Conservation (phyloP, 2,888 invertebrate genomes). For the Choreutis nemorana region DNA sequence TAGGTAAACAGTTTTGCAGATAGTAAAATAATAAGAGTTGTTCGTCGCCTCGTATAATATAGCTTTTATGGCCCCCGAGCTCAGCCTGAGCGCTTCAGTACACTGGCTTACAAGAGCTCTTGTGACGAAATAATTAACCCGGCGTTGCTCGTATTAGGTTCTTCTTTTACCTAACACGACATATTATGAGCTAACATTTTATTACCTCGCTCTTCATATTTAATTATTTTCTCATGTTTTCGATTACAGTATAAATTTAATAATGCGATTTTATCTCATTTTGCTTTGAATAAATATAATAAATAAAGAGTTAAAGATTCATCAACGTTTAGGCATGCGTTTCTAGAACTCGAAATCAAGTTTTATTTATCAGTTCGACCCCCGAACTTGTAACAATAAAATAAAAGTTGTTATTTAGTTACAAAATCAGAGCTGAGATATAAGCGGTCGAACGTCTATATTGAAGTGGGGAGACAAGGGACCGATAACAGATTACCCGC, state of each 20-base stretch:
- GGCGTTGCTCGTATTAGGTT: constrained; percentile 48
- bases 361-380: too few species aligned
- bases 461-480: constrained; percentile 61
- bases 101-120: constrained; percentile 59
- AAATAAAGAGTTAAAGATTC: background rate
- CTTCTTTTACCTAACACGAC: constrained; percentile 30
- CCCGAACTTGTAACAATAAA: too few species aligned
- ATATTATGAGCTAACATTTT: constrained; percentile 32
- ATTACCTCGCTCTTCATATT: constrained; percentile 21
- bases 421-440: constrained; percentile 45
- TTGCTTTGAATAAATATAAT: background rate
- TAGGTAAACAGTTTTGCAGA: constrained; percentile 58
- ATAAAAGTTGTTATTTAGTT: too few species aligned
- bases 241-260: background rate
- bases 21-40: constrained; percentile 65
- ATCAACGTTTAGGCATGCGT: background rate
- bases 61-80: constrained; percentile 56
- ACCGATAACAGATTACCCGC: constrained; percentile 68
- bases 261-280: background rate
- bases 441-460: constrained; percentile 55
- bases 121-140: constrained; percentile 62
- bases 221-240: constrained; percentile 1
- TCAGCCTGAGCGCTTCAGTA: constrained; percentile 54
- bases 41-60: constrained; percentile 60
- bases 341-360: background rate